Evolutionary conservation across 2,888 invertebrate genomes (phyloP).

Genomic region (Caradrina clavipalpis): DNA sequence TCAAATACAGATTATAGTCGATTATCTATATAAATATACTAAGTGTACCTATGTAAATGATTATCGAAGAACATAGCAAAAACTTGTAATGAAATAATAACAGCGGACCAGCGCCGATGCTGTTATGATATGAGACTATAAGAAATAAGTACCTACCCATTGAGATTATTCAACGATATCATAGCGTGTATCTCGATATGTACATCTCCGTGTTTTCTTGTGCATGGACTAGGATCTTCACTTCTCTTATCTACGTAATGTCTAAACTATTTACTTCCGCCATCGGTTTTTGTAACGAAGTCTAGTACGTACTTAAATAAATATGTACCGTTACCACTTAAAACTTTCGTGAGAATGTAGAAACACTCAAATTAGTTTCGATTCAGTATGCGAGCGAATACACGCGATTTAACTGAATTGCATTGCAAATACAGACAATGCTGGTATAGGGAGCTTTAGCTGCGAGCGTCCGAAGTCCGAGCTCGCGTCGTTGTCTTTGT

Average conservation of each 20-base stretch:
- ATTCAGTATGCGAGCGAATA: slow-evolving; percentile 66
- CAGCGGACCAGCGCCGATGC: slow-evolving; percentile 44
- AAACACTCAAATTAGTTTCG: slow-evolving; percentile 67
- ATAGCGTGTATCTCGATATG: slow-evolving; percentile 38
- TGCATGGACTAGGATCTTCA: slow-evolving; percentile 67
- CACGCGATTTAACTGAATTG: slow-evolving; percentile 64
- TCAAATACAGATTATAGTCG: slow-evolving; percentile 5
- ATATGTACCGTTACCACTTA: slow-evolving; percentile 74
- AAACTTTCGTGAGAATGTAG: slow-evolving; percentile 75
- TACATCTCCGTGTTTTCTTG: slow-evolving; percentile 46
- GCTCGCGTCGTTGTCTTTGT: slow-evolving; percentile 9
- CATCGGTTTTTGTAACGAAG: slow-evolving; percentile 72
- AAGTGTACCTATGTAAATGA: slow-evolving; percentile 36
- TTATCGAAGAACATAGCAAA: slow-evolving; percentile 47
- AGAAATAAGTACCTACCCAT: slow-evolving; percentile 59
- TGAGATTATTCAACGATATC: slow-evolving; percentile 54
- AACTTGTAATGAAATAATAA: slow-evolving; percentile 63
- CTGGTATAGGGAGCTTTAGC: slow-evolving; percentile 50
- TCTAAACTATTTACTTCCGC: slow-evolving; percentile 75
- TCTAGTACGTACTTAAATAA: slow-evolving; percentile 68
- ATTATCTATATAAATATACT: slow-evolving; percentile 36
- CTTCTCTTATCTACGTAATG: slow-evolving; percentile 73
- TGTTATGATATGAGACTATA: slow-evolving; percentile 55
- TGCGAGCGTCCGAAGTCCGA: slow-evolving; percentile 8
- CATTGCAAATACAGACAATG: slow-evolving; percentile 63